Percentiles rank a stretch among this genome's conserved stretches.
Conservation (phyloP, 92 coral and sea anemone genomes). For the Paramuricea clavata region DNA sequence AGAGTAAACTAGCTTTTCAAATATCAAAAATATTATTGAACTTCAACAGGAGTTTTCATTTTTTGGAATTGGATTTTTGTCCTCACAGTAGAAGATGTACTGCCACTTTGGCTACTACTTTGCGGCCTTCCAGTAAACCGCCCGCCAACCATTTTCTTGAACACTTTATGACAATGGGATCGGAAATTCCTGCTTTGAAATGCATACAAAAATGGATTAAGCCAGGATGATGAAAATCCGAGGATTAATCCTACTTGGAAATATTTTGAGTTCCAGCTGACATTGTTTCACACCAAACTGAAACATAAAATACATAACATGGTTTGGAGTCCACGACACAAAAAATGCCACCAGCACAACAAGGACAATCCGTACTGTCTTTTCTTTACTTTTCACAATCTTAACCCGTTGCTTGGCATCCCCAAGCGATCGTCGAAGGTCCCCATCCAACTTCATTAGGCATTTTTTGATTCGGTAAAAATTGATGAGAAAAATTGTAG, state of each 20-base stretch:
- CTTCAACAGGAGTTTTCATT: not conserved
- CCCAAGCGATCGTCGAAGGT: not conserved
- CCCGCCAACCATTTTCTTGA: not conserved
- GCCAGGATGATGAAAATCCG: constrained; percentile 32
- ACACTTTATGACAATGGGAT: constrained; percentile 22
- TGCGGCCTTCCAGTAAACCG: not conserved
- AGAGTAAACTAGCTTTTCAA: too few relatives aligned
- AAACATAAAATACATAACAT: constrained; percentile 34
- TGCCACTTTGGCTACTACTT: not conserved
- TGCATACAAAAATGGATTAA: constrained; percentile 42
- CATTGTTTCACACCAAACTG: constrained; percentile 13
- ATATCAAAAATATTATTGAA: not conserved
- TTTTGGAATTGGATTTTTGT: not conserved
- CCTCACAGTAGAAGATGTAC: not conserved
- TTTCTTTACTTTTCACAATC: constrained; percentile 15
- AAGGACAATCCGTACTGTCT: constrained; percentile 28
- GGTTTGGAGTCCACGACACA: constrained; percentile 33
- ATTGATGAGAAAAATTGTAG: constrained; percentile 14
- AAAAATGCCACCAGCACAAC: constrained; percentile 21
- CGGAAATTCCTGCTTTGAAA: constrained; percentile 40
- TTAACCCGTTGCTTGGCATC: not conserved
- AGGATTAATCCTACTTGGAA: constrained; percentile 33
- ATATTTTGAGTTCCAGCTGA: constrained; percentile 13
- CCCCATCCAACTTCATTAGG: constrained; percentile 18
- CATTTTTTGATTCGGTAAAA: constrained; percentile 19